phyloP scores from a whole-genome alignment of 2,888 invertebrate species.

The Meganola albula region DNA sequence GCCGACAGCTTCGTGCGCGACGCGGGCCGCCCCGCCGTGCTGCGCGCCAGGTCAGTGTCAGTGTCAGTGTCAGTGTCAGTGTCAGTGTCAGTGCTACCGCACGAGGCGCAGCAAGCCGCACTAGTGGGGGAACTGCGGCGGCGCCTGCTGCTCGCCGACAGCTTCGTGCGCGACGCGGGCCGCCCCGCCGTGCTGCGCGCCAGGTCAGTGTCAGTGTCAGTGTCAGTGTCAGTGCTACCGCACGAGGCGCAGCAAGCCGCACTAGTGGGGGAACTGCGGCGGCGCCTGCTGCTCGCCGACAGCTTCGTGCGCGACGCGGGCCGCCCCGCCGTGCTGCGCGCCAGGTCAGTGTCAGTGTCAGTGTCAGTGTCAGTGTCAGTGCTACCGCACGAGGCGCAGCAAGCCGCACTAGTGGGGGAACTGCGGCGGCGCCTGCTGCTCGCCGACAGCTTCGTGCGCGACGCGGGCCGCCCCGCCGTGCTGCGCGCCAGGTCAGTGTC shows the following conservation, averaged over 20 bases:
- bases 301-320: constrained; percentile 87
- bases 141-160: constrained; percentile 91
- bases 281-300: constrained; percentile 91
- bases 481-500: constrained; percentile 72
- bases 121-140: constrained; percentile 93
- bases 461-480: constrained; percentile 52
- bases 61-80: too few relatives aligned
- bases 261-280: constrained; percentile 91
- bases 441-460: constrained; percentile 93
- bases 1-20: constrained; percentile 93
- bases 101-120: constrained; percentile 90
- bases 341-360: too few relatives aligned
- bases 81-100: constrained; percentile 29
- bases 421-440: constrained; percentile 91
- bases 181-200: constrained; percentile 70
- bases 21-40: constrained; percentile 53
- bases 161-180: constrained; percentile 86
- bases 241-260: constrained; percentile 90
- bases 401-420: constrained; percentile 92
- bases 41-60: constrained; percentile 68
- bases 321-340: constrained; percentile 57
- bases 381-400: constrained; percentile 86
- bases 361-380: too few relatives aligned
- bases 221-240: too few relatives aligned
- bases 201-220: too few relatives aligned